A percentile compares a stretch with the other conserved stretches of the same genome.
These are phyloP conservation scores for Alethe castanea DNA, from an alignment of 2,113 vertebrate genomes.

Conservation along the genomic window DNA sequence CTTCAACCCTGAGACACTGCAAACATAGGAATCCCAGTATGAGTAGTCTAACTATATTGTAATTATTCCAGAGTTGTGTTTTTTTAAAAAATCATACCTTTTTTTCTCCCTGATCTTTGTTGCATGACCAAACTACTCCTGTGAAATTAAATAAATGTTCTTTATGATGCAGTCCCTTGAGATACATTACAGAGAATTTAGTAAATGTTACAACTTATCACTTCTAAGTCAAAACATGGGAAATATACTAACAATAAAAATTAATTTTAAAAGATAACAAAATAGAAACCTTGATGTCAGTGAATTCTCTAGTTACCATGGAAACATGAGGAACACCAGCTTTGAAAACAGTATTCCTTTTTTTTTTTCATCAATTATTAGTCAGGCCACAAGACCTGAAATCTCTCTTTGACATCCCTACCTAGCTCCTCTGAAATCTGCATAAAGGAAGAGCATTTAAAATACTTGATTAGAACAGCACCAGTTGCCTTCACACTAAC, in stretches of 20 bases:
- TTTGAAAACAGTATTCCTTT: not conserved
- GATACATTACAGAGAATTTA: not conserved
- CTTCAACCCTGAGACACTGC: not conserved
- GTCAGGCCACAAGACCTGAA: not conserved
- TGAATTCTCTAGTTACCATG: constrained; percentile 7
- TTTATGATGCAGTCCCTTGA: not conserved
- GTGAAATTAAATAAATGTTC: not conserved
- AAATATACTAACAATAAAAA: not conserved
- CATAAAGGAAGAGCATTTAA: not conserved
- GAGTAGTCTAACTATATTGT: not conserved
- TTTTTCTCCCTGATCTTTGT: accelerated
- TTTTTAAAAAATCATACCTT: not conserved
- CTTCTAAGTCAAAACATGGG: not conserved
- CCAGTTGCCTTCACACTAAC: not conserved
- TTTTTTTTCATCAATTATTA: not conserved
- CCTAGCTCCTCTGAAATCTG: not conserved
- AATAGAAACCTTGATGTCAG: not conserved
- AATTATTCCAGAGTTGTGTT: not conserved
- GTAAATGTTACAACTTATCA: not conserved
- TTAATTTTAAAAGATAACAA: not conserved
- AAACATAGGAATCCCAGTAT: not conserved
- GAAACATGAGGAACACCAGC: not conserved
- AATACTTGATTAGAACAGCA: not conserved
- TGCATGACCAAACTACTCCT: not conserved
- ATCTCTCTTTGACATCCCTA: not conserved